These are phyloP conservation scores for Anoplopoma fimbria DNA, from an alignment of 2,113 vertebrate species.

Conservation along the genomic window DNA sequence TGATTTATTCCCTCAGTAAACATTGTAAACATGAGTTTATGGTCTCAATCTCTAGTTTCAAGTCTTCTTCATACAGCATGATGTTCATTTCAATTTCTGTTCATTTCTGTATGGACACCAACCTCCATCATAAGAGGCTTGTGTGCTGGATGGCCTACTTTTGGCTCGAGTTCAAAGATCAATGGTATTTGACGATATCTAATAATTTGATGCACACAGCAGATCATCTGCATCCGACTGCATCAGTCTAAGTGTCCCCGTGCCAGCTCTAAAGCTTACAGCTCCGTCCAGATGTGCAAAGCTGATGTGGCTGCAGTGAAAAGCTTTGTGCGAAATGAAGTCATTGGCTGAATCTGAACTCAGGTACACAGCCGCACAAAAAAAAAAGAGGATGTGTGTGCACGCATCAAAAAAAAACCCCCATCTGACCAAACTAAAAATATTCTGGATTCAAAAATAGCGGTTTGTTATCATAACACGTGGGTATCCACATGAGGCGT, in stretches of 20 bases:
- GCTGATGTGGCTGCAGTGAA: conserved; percentile 20
- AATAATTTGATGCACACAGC: conserved; percentile 26
- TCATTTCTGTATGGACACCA: neutral
- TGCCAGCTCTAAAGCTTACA: conserved; percentile 45
- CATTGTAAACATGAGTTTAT: too few relatives aligned
- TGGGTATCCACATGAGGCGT: neutral
- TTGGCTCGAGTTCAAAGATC: conserved; percentile 13
- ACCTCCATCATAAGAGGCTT: conserved; percentile 6
- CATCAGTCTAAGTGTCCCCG: conserved; percentile 4
- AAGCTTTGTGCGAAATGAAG: conserved; percentile 21
- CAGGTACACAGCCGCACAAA: neutral
- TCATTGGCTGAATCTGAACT: conserved; percentile 29
- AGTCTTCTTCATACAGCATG: too few relatives aligned
- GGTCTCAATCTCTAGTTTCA: too few relatives aligned
- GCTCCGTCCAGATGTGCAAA: conserved; percentile 54
- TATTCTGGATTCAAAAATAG: conserved; percentile 6
- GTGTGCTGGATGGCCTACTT: conserved; percentile 15
- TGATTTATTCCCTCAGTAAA: too few relatives aligned
- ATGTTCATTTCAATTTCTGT: neutral
- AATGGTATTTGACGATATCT: conserved; percentile 19
- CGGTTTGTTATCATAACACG: neutral
- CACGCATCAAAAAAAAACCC: neutral
- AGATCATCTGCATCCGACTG: conserved; percentile 15
- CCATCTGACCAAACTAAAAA: conserved; percentile 1
- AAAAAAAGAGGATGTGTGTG: conserved; percentile 3